These are phyloP conservation scores for Helobdella robusta DNA, from an alignment of 2,888 invertebrate species.

Conservation along the genomic window DNA sequence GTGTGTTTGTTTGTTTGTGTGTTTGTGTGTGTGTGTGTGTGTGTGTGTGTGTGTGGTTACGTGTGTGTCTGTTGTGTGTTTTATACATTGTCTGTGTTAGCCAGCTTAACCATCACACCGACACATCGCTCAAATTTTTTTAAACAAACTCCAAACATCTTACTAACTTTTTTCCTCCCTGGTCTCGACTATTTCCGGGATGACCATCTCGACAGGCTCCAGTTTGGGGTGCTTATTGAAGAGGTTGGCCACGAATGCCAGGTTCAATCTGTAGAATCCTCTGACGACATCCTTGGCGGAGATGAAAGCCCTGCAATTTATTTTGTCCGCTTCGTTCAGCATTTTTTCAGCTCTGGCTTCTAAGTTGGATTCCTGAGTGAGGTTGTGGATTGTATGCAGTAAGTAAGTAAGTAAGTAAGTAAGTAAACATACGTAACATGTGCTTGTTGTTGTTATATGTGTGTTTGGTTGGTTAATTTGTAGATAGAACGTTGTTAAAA, in stretches of 20 bases:
- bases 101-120: too few species aligned
- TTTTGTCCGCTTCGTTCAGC: constrained; percentile 89
- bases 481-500: too few species aligned
- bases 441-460: too few species aligned
- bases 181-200: constrained; percentile 81
- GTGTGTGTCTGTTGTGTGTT: too few species aligned
- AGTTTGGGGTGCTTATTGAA: constrained; percentile 96
- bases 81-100: too few species aligned
- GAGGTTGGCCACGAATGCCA: constrained; percentile 96
- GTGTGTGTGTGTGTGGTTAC: too few species aligned
- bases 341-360: constrained; percentile 74
- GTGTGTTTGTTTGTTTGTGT: neutral
- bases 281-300: constrained; percentile 87
- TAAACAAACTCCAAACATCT: too few species aligned
- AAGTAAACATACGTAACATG: too few species aligned
- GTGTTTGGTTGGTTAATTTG: too few species aligned
- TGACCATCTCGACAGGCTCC: constrained; percentile 62
- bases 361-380: constrained; percentile 39
- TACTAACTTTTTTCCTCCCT: constrained; percentile 96
- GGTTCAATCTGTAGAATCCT: constrained; percentile 90
- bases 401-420: too few species aligned
- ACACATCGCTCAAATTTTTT: too few species aligned
- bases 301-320: constrained; percentile 89
- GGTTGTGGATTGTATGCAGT: neutral
- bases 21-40: too few species aligned